A percentile compares a stretch with the other conserved stretches of the same genome.
phyloP scores from a whole-genome alignment of 1,140 invertebrate species.

The Medauroidea extradentata region DNA sequence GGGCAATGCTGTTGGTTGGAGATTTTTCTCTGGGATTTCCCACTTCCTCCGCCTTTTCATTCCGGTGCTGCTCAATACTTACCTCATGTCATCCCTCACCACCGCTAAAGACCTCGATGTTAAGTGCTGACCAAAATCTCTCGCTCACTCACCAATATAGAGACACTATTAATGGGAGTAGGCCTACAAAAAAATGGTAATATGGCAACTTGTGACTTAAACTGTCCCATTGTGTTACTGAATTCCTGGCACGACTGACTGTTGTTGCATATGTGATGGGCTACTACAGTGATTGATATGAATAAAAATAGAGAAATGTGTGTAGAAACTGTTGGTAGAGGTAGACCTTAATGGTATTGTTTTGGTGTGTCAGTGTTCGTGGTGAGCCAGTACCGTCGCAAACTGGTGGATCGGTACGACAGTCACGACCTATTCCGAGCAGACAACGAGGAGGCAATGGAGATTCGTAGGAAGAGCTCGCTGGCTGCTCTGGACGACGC shows the following conservation, averaged over 20 bases:
- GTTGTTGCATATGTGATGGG: neutral
- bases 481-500: conserved; percentile 80
- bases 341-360: neutral
- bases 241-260: neutral
- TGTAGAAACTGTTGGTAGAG: too few relatives aligned
- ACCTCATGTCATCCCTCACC: too few relatives aligned
- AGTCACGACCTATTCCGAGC: conserved; percentile 81
- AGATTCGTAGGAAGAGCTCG: conserved; percentile 72
- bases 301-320: neutral
- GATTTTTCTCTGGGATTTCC: too few relatives aligned
- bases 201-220: neutral
- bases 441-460: conserved; percentile 75
- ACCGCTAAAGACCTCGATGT: too few relatives aligned
- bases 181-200: neutral
- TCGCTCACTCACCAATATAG: too few relatives aligned
- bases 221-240: neutral
- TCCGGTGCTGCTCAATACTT: too few relatives aligned
- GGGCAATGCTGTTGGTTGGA: too few relatives aligned
- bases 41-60: too few relatives aligned
- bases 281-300: neutral
- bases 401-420: conserved; percentile 69
- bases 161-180: too few relatives aligned
- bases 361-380: conserved; percentile 78
- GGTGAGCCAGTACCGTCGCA: conserved; percentile 77
- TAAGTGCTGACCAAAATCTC: too few relatives aligned